These are phyloP conservation scores for Lerema accius DNA, from an alignment of 1,140 invertebrate species.

Conservation along the genomic window DNA sequence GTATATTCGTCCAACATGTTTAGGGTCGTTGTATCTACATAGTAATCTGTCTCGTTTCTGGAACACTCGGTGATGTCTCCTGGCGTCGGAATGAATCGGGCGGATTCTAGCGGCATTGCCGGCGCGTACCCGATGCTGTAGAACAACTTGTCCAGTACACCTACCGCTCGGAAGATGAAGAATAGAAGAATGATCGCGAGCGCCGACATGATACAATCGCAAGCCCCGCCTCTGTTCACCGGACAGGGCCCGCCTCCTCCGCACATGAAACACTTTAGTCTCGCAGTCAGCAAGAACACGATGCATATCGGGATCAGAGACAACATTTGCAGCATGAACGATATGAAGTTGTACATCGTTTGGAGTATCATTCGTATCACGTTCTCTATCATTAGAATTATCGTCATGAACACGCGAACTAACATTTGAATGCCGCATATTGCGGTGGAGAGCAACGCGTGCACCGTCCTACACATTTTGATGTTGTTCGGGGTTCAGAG, in stretches of 20 bases:
- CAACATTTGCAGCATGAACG: conserved; percentile 66
- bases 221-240: conserved; percentile 53
- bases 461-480: conserved; percentile 70
- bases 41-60: conserved; percentile 52
- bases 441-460: conserved; percentile 54
- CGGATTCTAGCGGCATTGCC: conserved; percentile 23
- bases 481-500: too few species aligned
- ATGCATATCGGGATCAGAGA: conserved; percentile 68
- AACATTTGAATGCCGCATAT: conserved; percentile 72
- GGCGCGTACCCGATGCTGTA: conserved; percentile 62
- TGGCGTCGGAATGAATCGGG: conserved; percentile 52
- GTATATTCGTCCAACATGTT: too few species aligned
- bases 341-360: conserved; percentile 70
- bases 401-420: conserved; percentile 66
- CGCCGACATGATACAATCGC: conserved; percentile 62
- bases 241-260: conserved; percentile 61
- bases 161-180: conserved; percentile 65
- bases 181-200: conserved; percentile 60
- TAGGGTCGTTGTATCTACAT: too few species aligned
- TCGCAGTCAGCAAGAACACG: conserved; percentile 61
- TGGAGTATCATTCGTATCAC: conserved; percentile 67
- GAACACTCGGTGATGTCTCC: conserved; percentile 62
- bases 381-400: conserved; percentile 70
- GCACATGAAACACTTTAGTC: conserved; percentile 67
- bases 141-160: conserved; percentile 67